Evolutionary conservation across 1,140 invertebrate species (phyloP), one percentile per base, ranked within the genome.

Genomic region (Holotrichia oblita): DNA sequence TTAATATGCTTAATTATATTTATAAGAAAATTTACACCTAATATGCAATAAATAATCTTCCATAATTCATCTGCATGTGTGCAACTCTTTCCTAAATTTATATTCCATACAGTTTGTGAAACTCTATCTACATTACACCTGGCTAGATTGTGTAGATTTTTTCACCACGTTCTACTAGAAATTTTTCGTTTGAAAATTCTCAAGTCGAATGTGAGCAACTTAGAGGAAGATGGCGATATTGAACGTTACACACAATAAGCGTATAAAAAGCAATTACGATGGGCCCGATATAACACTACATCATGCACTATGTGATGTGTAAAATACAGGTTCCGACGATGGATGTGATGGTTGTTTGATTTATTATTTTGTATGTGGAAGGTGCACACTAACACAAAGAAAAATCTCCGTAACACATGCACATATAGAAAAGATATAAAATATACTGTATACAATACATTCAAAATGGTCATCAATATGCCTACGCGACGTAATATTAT

Each of bases 1-100:
- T 27, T 7, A 72, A 72, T 72, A 27, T 22, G 22, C 14, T 72
- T 9, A 34, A 22, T 72, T 22, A 72, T 27, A 72, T 27, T 72
- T 72, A 72, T 72, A 72, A 12, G 64, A 77, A 64, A 73, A 81
- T 81, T 81, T 80, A 80, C 80, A 81, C 80, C 79, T 81, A 73
- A 78, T 81, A 80, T 73, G 14, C 34, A 76, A 77, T 78, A 81
- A 81, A 81, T 81, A 78, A 80, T 55, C 34, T n/a, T 34, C 24
- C 64, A 79, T 77, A 73, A 41, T 55, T 80, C 77, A 78, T 64
- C 34, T 55, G 48, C 6, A 55, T 48, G n/a, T 3, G 44, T 14
- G 44, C 48, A 55, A 55, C n/a, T 17, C 48, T 55, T 55, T 17
- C 14, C 17, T 55, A 17, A 55, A 55, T 55, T 1, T 34, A 34